Evolutionary conservation across 2,113 vertebrate genomes (phyloP).

Genomic region (Tupaia tana): DNA sequence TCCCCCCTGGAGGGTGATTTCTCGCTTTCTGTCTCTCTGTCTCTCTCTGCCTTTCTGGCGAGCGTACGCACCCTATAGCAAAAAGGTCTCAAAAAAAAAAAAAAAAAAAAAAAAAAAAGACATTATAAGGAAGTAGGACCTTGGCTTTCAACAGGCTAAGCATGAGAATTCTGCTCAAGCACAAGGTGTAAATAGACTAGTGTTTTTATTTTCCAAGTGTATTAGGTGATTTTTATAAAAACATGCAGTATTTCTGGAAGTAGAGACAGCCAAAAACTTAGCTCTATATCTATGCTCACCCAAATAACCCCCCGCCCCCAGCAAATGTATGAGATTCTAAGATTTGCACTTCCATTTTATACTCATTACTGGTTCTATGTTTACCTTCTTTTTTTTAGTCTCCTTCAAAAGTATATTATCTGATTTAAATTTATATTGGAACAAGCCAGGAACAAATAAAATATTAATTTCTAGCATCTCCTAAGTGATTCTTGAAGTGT

Average conservation of each 20-base stretch:
- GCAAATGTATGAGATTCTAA: neutral
- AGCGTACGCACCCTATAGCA: too few species aligned
- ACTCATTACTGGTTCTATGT: neutral
- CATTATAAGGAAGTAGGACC: neutral
- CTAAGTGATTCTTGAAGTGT: neutral
- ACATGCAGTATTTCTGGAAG: neutral
- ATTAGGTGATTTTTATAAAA: neutral
- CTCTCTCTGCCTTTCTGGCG: too few species aligned
- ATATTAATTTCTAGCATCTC: neutral
- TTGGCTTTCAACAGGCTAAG: neutral
- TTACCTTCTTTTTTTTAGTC: neutral
- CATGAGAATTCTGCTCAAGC: neutral
- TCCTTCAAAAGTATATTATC: neutral
- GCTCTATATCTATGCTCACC: neutral
- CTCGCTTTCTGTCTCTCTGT: too few species aligned
- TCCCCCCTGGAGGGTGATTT: too few species aligned
- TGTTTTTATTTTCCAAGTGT: neutral
- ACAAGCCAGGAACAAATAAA: neutral
- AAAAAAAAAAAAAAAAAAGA: neutral
- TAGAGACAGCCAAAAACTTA: neutral
- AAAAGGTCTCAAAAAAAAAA: too few species aligned
- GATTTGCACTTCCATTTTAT: neutral
- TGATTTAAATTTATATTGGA: neutral
- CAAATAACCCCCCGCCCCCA: too few species aligned
- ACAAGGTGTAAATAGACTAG: neutral